These are phyloP conservation scores for Sternarchorhynchus goeldii DNA, from an alignment of 2,797 vertebrate genomes.

Conservation along the genomic window DNA sequence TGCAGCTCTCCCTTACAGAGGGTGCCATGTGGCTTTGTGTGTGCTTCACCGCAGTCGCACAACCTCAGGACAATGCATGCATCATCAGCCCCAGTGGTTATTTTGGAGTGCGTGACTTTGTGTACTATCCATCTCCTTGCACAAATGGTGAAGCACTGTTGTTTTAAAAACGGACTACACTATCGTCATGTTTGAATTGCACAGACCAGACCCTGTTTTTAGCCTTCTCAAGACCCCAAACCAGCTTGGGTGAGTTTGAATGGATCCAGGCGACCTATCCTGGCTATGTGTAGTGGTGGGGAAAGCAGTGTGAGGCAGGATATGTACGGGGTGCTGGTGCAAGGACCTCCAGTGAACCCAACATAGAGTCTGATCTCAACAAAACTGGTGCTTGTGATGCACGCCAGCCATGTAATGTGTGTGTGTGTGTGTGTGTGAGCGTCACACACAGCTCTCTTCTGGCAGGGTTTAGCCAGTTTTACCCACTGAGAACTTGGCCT, in stretches of 20 bases:
- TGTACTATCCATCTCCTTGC: not conserved
- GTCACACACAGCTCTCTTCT: too few relatives aligned
- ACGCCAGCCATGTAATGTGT: not conserved
- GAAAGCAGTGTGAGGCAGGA: too few relatives aligned
- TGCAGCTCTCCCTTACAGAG: not conserved
- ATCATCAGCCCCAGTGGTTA: not conserved
- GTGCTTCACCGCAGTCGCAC: not conserved
- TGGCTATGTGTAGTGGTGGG: not conserved
- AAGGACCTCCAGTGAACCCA: not conserved
- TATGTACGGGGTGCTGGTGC: too few relatives aligned
- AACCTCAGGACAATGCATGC: not conserved
- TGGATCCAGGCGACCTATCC: not conserved
- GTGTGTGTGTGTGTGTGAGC: not conserved
- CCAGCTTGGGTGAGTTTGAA: not conserved
- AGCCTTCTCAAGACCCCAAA: not conserved
- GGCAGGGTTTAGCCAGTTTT: not conserved
- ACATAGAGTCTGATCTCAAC: not conserved
- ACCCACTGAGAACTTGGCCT: constrained; percentile 1
- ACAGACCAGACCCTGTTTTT: not conserved
- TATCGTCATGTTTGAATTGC: not conserved
- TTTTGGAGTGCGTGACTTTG: not conserved
- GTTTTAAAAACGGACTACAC: not conserved
- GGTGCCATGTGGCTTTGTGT: constrained; percentile 4
- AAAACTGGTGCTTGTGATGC: not conserved
- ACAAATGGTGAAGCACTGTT: not conserved